A percentile compares a stretch with the other conserved stretches of the same genome.
These are phyloP conservation scores for Antennarius maculatus DNA, from an alignment of 2,797 vertebrate species.

Conservation along the genomic window DNA sequence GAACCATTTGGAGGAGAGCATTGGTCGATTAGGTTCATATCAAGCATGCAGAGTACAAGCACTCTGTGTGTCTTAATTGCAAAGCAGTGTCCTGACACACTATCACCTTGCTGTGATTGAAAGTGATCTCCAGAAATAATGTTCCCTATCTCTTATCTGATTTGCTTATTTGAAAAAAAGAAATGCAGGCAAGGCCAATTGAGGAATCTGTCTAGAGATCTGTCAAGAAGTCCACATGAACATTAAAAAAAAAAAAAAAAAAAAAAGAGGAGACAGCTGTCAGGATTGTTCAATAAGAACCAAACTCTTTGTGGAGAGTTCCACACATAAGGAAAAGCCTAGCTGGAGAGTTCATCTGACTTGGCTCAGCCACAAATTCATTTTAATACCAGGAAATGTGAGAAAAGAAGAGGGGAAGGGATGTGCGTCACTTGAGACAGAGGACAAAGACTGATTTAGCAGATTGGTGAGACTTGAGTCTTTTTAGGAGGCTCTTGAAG, in stretches of 20 bases:
- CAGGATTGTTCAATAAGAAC: constrained; percentile 53
- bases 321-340: constrained; percentile 15
- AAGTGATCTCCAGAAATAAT: constrained; percentile 38
- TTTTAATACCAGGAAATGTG: constrained; percentile 69
- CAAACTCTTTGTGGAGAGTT: constrained; percentile 50
- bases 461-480: constrained; percentile 50
- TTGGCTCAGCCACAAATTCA: constrained; percentile 67
- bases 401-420: constrained; percentile 47
- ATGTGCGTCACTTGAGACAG: constrained; percentile 65
- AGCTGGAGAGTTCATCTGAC: constrained; percentile 70
- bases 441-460: constrained; percentile 49
- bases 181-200: constrained; percentile 3
- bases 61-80: constrained; percentile 55
- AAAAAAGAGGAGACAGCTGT: constrained; percentile 64
- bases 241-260: constrained; percentile 41
- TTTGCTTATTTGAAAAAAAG: constrained; percentile 15
- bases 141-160: neutral
- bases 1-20: constrained; percentile 58
- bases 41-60: constrained; percentile 52
- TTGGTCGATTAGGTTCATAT: constrained; percentile 62
- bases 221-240: constrained; percentile 48
- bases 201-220: constrained; percentile 17
- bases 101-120: constrained; percentile 40
- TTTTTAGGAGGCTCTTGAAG: constrained; percentile 44
- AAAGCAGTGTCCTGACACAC: constrained; percentile 41